phyloP scores from a whole-genome alignment of 2,888 invertebrate species.

The Phyllotreta striolata region DNA sequence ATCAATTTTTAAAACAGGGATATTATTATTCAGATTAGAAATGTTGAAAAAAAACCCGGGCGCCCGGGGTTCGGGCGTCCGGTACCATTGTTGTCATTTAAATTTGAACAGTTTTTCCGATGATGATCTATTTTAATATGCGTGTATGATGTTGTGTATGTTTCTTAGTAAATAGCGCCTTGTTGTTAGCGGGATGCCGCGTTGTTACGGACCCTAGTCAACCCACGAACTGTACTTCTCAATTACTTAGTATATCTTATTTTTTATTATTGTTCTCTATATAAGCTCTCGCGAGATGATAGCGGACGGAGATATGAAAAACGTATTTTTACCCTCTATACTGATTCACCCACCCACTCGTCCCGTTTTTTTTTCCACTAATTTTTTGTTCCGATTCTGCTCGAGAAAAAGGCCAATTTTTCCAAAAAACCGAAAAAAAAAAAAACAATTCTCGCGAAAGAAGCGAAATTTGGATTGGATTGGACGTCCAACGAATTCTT shows the following conservation, averaged over 20 bases:
- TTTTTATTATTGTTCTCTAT: slow-evolving; percentile 43
- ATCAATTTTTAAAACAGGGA: slow-evolving; percentile 57
- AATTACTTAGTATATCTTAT: slow-evolving; percentile 46
- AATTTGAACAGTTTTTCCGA: slow-evolving; percentile 57
- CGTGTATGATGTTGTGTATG: slow-evolving; percentile 62
- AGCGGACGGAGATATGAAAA: no score
- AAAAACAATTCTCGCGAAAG: no score
- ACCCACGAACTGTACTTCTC: slow-evolving; percentile 56
- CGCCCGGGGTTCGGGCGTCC: slow-evolving; percentile 57
- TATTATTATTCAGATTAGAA: slow-evolving; percentile 56
- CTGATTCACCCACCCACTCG: no score
- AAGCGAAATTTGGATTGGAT: no score
- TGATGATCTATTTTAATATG: slow-evolving; percentile 62
- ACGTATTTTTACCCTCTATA: no score
- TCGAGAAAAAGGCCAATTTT: no score
- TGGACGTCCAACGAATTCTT: no score
- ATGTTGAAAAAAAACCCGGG: slow-evolving; percentile 59
- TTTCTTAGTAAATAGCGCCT: slow-evolving; percentile 59
- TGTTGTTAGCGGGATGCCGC: slow-evolving; percentile 62
- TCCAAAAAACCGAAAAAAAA: no score
- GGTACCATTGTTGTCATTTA: slow-evolving; percentile 60
- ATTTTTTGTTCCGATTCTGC: no score
- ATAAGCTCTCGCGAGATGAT: slow-evolving; percentile 5
- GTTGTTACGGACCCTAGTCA: slow-evolving; percentile 64
- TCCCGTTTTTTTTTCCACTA: no score